Evolutionary conservation across 2,113 vertebrate genomes (phyloP), one percentile per base, ranked within the genome.

Genomic region (Tauraco erythrolophus): DNA sequence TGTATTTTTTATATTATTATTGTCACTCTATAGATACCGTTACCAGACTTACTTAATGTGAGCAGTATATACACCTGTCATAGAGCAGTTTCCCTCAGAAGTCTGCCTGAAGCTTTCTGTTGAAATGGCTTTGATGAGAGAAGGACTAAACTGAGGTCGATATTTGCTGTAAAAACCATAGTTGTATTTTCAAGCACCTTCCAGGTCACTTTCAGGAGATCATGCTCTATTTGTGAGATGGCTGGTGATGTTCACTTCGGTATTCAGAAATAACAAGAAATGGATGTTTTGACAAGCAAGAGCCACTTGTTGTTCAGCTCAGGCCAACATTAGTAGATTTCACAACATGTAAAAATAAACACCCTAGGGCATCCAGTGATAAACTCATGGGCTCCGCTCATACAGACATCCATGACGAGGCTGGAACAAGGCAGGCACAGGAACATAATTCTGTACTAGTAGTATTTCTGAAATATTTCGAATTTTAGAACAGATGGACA

Each of bases 181-280:
- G 24, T 6, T 50, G 6, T 33, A 19, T 82, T 76, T 84, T 64
- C 51, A 90, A 82, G 30, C 0, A 2, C 24, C 50, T 76, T 77
- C 28, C 9, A 53, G 30, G 31, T 84, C 28, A 53, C 11, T 62
- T 62, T 46, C 43, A 30, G 17, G 58, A 74, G 19, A 62, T 31
- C 56, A 23, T 8, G 16, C 14, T 31, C 11, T 7, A 1, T 66
- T 84, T 77, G 19, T 53, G 28, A 58, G 22, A 24, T n/a, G 56
- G 10, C 25, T 57, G 9, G 28, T 39, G 58, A 54, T 22, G 19
- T 28, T 30, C 41, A 62, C 25, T 77, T 84, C 0, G 0, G 7
- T 50, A 64, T 69, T 87, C 69, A 93, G 46, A 64, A 84, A 68
- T 51, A 78, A 23, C 22, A 45, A 8, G 23, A 92, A 58, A 66